phyloP scores from a whole-genome alignment of 2,113 vertebrate species.

The Puntigrus tetrazona region DNA sequence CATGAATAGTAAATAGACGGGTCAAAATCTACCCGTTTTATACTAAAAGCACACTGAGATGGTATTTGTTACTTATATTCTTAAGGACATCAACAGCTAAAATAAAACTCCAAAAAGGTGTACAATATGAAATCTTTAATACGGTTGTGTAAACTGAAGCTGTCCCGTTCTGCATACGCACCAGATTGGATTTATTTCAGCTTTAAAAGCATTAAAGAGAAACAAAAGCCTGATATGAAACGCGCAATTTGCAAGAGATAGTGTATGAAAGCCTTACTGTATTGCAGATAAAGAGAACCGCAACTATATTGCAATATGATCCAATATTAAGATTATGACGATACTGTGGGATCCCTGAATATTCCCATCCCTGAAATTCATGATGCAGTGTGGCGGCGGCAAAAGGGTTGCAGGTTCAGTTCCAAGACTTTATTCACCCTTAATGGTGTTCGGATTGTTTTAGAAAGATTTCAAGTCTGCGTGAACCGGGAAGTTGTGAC shows the following conservation, averaged over 20 bases:
- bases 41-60: too few relatives aligned
- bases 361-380: not conserved
- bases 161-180: not conserved
- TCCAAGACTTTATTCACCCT: not conserved
- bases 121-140: too few relatives aligned
- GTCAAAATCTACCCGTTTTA: too few relatives aligned
- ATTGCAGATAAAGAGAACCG: not conserved
- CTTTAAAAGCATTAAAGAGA: constrained; percentile 13
- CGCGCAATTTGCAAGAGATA: not conserved
- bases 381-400: not conserved
- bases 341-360: not conserved
- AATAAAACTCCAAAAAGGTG: too few relatives aligned
- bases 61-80: too few relatives aligned
- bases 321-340: not conserved
- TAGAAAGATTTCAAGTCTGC: too few relatives aligned
- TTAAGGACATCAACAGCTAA: too few relatives aligned
- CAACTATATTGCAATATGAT: not conserved
- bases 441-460: not conserved
- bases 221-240: constrained; percentile 26
- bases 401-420: not conserved
- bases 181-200: not conserved
- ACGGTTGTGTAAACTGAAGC: not conserved
- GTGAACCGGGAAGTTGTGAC: too few relatives aligned
- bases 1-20: too few relatives aligned
- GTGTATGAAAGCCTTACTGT: not conserved